phyloP scores from a whole-genome alignment of 2,888 invertebrate species.

The Dryadula phaetusa region DNA sequence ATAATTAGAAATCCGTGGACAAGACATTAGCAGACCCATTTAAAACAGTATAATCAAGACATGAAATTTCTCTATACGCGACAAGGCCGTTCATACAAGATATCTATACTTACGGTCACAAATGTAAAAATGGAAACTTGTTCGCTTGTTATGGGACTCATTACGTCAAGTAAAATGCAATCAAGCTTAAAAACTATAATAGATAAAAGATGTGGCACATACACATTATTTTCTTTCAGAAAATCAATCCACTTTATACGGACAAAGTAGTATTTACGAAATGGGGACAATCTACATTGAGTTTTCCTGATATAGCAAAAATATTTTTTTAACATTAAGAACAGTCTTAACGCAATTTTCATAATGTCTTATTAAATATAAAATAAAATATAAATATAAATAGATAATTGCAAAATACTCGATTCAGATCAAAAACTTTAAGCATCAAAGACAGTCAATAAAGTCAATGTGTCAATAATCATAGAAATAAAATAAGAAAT shows the following conservation, averaged over 20 bases:
- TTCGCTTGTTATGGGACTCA: conserved; percentile 40
- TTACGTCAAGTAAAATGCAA: conserved; percentile 42
- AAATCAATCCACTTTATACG: not conserved
- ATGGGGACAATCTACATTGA: not conserved
- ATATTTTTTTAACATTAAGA: not conserved
- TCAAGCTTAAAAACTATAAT: conserved; percentile 36
- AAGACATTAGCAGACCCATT: not conserved
- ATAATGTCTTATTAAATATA: too few relatives aligned
- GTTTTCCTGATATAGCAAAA: not conserved
- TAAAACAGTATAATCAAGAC: not conserved
- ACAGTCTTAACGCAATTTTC: too few relatives aligned
- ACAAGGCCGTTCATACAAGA: conserved; percentile 42
- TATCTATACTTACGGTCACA: conserved; percentile 33
- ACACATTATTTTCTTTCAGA: not conserved
- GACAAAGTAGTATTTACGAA: not conserved
- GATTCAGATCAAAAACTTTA: not conserved
- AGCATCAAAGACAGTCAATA: not conserved
- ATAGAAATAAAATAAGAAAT: too few relatives aligned
- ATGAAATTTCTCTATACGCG: conserved; percentile 37
- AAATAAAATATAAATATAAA: too few relatives aligned
- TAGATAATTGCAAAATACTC: too few relatives aligned
- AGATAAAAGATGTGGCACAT: conserved; percentile 20
- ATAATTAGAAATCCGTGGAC: conserved; percentile 16
- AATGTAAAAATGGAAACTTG: conserved; percentile 46
- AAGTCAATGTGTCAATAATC: not conserved